Conservation (phyloP, 2,888 invertebrate species). For the Xestoiulus laeticollis region DNA sequence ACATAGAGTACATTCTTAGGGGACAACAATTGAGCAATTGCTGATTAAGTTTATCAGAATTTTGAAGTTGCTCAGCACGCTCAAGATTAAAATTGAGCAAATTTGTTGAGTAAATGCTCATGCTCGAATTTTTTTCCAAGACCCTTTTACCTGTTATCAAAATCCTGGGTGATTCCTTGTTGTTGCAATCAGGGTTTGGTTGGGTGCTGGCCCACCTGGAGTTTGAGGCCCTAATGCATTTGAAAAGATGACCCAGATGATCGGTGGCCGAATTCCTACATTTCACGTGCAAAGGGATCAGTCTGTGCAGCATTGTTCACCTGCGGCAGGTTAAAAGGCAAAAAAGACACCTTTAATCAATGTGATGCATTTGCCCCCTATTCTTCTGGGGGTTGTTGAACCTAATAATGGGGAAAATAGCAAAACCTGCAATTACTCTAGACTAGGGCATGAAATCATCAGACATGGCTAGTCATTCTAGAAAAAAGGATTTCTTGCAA, state of each 20-base stretch:
- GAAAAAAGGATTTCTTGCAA: not conserved
- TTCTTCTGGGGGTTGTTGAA: not conserved
- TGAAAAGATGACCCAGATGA: not conserved
- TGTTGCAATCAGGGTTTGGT: not conserved
- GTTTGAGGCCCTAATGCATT: not conserved
- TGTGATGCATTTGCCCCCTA: not conserved
- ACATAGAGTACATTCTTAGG: no score
- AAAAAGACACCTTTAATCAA: not conserved
- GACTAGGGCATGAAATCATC: slow-evolving; percentile 27
- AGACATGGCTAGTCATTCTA: not conserved
- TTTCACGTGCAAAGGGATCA: not conserved
- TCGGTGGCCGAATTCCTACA: not conserved
- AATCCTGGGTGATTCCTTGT: not conserved
- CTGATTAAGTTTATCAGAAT: no score
- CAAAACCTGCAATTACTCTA: not conserved
- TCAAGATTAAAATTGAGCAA: no score
- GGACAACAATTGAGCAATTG: no score
- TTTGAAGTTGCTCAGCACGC: no score
- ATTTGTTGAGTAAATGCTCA: no score
- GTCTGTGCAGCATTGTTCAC: not conserved
- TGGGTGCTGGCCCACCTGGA: not conserved
- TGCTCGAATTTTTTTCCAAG: no score
- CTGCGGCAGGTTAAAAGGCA: not conserved
- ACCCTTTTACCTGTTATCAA: not conserved
- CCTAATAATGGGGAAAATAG: not conserved